A percentile compares a stretch with the other conserved stretches of the same genome.
Evolutionary conservation across 2,888 invertebrate species (phyloP).

Genomic region (Chaetogeoica ovagalla): DNA sequence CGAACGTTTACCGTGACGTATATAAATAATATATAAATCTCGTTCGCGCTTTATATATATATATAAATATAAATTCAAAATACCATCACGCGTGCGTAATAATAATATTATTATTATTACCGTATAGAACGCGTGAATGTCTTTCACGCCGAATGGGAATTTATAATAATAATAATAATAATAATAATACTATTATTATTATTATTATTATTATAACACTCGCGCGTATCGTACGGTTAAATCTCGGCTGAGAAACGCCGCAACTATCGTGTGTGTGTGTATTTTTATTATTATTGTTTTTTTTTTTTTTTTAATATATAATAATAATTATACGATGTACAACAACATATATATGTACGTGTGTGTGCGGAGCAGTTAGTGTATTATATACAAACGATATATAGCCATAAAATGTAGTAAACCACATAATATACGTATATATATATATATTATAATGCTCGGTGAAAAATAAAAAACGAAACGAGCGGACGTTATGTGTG

Average conservation of each 20-base stretch:
- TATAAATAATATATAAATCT: too few species aligned
- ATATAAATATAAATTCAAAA: too few species aligned
- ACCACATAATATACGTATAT: not conserved
- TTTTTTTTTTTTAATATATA: not conserved
- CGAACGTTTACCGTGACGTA: too few species aligned
- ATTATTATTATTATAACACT: too few species aligned
- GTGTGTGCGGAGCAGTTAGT: too few species aligned
- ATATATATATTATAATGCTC: not conserved
- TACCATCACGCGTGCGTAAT: not conserved
- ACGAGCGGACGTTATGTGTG: not conserved
- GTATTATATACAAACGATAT: too few species aligned
- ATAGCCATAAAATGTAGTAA: too few species aligned
- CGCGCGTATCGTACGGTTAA: conserved; percentile 23
- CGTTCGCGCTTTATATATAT: too few species aligned
- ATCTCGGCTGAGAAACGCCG: conserved; percentile 15
- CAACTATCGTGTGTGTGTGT: not conserved
- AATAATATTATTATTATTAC: not conserved
- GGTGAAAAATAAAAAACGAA: not conserved
- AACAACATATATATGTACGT: too few species aligned
- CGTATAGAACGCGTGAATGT: not conserved
- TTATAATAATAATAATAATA: conserved; percentile 14
- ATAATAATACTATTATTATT: too few species aligned
- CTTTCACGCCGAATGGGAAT: not conserved
- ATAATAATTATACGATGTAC: not conserved
- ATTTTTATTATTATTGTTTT: too few species aligned